Evolutionary conservation across 2,113 vertebrate species (phyloP).

Genomic region (Mirza zaza): DNA sequence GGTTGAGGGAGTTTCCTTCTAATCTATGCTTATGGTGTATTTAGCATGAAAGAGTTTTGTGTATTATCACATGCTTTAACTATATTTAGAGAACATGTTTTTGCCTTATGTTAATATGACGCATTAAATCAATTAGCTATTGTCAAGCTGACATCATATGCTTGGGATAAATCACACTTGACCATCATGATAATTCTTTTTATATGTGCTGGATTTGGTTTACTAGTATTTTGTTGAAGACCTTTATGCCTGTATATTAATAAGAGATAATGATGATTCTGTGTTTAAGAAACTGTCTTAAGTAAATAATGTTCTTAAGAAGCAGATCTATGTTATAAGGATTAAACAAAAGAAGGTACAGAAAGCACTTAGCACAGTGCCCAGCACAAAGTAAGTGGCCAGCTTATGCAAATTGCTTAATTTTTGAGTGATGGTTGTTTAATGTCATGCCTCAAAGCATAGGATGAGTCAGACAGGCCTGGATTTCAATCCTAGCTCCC

Average conservation of each 20-base stretch:
- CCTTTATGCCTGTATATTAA: background rate
- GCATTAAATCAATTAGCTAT: background rate
- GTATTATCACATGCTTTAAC: background rate
- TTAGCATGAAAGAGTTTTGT: background rate
- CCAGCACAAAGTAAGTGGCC: background rate
- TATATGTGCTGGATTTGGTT: background rate
- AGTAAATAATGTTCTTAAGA: background rate
- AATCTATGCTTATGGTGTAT: background rate
- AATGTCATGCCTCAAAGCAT: background rate
- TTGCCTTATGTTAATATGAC: background rate
- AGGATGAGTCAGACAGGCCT: background rate
- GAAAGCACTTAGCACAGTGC: background rate
- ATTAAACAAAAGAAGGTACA: background rate
- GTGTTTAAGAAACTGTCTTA: constrained; percentile 3
- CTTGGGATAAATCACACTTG: background rate
- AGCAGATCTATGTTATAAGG: background rate
- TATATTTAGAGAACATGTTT: background rate
- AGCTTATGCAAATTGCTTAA: background rate
- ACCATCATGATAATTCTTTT: background rate
- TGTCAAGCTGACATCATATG: background rate
- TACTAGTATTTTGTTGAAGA: background rate
- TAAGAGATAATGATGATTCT: background rate
- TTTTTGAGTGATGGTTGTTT: background rate
- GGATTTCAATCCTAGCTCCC: background rate
- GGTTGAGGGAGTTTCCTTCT: background rate